Conservation (phyloP, 2,113 vertebrate genomes). For the Lampris incognitus region DNA sequence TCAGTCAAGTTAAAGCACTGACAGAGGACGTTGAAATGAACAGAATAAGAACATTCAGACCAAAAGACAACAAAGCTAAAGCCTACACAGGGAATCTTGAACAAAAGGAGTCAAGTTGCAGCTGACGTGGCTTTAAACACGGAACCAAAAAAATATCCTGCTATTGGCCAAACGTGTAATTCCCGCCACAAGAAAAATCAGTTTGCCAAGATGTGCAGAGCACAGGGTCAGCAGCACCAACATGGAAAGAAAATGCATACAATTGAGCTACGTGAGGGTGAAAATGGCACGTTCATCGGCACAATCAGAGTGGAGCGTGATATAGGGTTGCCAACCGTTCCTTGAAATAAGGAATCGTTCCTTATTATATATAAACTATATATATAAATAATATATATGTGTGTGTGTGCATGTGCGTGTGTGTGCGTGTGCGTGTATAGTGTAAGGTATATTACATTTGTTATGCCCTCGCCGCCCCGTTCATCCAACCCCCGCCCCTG, state of each 20-base stretch:
- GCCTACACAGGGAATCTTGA: background rate
- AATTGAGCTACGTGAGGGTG: background rate
- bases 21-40: slow-evolving; percentile 3
- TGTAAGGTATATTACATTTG: too few relatives aligned
- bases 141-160: background rate
- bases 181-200: background rate
- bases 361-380: too few relatives aligned
- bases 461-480: too few relatives aligned
- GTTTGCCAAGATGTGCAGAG: slow-evolving; percentile 6
- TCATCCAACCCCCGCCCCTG: too few relatives aligned
- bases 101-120: too few relatives aligned
- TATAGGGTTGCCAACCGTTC: background rate
- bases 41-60: background rate
- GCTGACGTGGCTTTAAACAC: slow-evolving; percentile 6
- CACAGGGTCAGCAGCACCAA: background rate
- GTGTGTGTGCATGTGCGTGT: too few relatives aligned
- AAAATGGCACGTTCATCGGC: background rate
- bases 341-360: too few relatives aligned
- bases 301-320: background rate
- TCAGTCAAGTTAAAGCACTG: slow-evolving; percentile 6
- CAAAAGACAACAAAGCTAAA: background rate
- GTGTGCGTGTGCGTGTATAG: background rate
- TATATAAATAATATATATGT: too few relatives aligned
- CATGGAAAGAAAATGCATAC: background rate
- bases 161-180: slow-evolving; percentile 2